phyloP scores from a whole-genome alignment of 2,888 invertebrate genomes.

The Punctoribates punctum region DNA sequence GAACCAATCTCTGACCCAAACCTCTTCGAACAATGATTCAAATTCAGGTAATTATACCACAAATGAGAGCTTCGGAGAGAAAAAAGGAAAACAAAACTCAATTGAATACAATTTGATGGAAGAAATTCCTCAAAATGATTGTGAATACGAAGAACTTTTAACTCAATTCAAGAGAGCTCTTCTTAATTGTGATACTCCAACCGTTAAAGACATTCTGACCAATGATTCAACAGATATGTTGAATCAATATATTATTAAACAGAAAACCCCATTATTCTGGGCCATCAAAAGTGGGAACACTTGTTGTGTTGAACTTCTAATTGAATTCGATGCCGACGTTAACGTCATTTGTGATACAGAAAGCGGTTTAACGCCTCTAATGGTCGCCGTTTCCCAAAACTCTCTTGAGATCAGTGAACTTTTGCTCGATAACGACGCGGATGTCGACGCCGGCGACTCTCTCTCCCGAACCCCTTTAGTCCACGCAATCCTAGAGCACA shows the following conservation, averaged over 20 bases:
- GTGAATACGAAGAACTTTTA: not conserved
- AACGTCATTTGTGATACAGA: slow-evolving; percentile 56
- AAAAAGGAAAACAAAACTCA: not conserved
- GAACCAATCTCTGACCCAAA: not conserved
- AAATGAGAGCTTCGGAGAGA: slow-evolving; percentile 1
- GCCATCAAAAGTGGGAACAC: slow-evolving; percentile 51
- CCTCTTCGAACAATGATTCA: too few relatives aligned
- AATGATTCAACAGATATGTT: slow-evolving; percentile 32
- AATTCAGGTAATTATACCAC: not conserved
- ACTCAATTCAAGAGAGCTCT: slow-evolving; percentile 61
- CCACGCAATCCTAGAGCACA: slow-evolving; percentile 83
- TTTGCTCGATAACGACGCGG: slow-evolving; percentile 83
- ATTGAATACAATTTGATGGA: too few relatives aligned
- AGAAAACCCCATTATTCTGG: slow-evolving; percentile 40
- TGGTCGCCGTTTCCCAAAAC: slow-evolving; percentile 64
- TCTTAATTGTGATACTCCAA: slow-evolving; percentile 54
- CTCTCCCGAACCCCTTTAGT: slow-evolving; percentile 73
- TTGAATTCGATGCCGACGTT: slow-evolving; percentile 55
- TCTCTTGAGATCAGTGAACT: slow-evolving; percentile 75
- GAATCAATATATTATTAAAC: slow-evolving; percentile 34
- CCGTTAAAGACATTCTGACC: slow-evolving; percentile 36
- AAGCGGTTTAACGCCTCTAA: slow-evolving; percentile 56
- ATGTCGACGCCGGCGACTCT: slow-evolving; percentile 78
- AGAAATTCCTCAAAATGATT: slow-evolving; percentile 1
- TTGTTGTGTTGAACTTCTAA: slow-evolving; percentile 54